These are phyloP conservation scores for Leptinotarsa defecta DNA, from an alignment of 1,140 invertebrate genomes.

Conservation along the genomic window DNA sequence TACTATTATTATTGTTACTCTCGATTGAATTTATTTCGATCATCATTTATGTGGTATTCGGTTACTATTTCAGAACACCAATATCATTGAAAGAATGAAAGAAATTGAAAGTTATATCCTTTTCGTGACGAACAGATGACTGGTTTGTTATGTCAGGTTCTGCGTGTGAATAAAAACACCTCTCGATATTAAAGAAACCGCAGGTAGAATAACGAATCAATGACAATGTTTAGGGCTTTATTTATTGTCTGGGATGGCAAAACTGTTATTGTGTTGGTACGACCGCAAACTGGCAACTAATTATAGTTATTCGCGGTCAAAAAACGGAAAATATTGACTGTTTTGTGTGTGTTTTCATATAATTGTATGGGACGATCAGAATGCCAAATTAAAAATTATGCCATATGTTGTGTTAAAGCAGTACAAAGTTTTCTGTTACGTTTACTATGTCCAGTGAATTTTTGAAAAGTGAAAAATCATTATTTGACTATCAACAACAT, in stretches of 20 bases:
- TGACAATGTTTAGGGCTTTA: constrained; percentile 37
- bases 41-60: too few species aligned
- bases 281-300: constrained; percentile 28
- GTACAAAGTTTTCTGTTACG: too few species aligned
- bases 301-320: constrained; percentile 31
- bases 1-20: too few species aligned
- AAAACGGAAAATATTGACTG: constrained; percentile 17
- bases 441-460: too few species aligned
- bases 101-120: constrained; percentile 10
- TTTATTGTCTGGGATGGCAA: constrained; percentile 33
- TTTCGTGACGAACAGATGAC: constrained; percentile 7
- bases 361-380: constrained; percentile 20
- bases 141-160: constrained; percentile 2
- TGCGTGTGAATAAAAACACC: constrained; percentile 38
- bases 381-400: constrained; percentile 14
- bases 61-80: not conserved
- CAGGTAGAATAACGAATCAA: constrained; percentile 32
- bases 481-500: too few species aligned
- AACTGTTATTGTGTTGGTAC: constrained; percentile 22
- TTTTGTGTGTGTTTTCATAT: not conserved
- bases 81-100: not conserved
- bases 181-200: constrained; percentile 22
- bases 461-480: too few species aligned
- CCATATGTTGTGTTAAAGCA: not conserved
- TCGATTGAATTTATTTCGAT: too few species aligned